Percentiles rank a stretch among this genome's conserved stretches.
Conservation (phyloP, 2,797 vertebrate genomes). For the Spinus olivaceus region DNA sequence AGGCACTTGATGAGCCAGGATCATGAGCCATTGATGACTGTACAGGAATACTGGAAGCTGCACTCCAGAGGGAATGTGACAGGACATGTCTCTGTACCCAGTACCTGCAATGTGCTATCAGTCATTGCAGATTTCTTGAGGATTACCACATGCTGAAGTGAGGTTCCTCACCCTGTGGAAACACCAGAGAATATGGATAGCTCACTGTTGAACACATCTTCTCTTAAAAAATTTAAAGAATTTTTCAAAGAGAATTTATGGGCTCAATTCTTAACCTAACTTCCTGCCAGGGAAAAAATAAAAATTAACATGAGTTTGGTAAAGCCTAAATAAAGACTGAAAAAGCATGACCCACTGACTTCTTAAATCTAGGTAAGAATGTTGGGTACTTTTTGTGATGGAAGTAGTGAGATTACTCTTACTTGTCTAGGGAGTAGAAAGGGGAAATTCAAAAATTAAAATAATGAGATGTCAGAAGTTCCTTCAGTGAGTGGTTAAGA, state of each 20-base stretch:
- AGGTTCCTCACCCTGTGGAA: neutral
- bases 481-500: neutral
- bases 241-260: neutral
- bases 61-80: neutral
- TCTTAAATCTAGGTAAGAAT: neutral
- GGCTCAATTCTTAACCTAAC: neutral
- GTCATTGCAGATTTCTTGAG: neutral
- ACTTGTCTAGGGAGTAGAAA: neutral
- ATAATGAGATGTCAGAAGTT: neutral
- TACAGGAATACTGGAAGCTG: neutral
- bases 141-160: neutral
- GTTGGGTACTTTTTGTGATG: neutral
- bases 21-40: neutral
- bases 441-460: neutral
- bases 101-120: neutral
- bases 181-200: neutral
- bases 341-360: neutral
- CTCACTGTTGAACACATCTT: neutral
- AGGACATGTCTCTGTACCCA: neutral
- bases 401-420: neutral
- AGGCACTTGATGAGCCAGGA: neutral
- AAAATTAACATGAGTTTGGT: neutral
- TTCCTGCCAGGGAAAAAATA: neutral
- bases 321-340: neutral
- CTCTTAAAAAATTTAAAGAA: neutral